Conservation (phyloP, 2,888 invertebrate species). For the Disparrhopalites patrizii region DNA sequence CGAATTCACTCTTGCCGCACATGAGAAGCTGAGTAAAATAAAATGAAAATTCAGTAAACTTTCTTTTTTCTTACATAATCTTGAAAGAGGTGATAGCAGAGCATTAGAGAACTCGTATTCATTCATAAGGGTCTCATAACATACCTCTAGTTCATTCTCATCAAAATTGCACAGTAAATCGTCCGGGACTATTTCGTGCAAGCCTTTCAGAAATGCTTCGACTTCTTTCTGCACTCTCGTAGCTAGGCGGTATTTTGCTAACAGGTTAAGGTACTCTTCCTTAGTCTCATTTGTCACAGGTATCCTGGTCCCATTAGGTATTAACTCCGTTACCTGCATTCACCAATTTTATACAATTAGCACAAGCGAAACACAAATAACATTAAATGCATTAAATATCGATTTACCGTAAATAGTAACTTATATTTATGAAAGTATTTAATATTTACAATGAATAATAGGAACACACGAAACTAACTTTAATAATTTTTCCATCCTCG, state of each 20-base stretch:
- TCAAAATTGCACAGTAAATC: slow-evolving; percentile 89
- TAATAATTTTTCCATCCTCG: slow-evolving; percentile 66
- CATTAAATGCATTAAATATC: too few species aligned
- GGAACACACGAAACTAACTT: slow-evolving; percentile 58
- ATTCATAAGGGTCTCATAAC: slow-evolving; percentile 34
- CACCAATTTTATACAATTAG: slow-evolving; percentile 3
- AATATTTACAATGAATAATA: not conserved
- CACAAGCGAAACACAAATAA: too few species aligned
- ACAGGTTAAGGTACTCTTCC: slow-evolving; percentile 75
- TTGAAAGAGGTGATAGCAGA: too few species aligned
- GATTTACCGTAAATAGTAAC: too few species aligned
- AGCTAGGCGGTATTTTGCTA: slow-evolving; percentile 82
- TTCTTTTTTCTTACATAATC: too few species aligned
- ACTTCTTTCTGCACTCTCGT: slow-evolving; percentile 76
- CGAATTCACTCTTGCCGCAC: slow-evolving; percentile 90
- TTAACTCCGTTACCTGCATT: slow-evolving; percentile 66
- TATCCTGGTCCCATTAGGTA: slow-evolving; percentile 74
- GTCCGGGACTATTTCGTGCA: slow-evolving; percentile 85
- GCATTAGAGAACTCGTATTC: not conserved
- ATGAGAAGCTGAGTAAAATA: slow-evolving; percentile 67
- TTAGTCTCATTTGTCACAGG: slow-evolving; percentile 70
- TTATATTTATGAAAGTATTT: too few species aligned
- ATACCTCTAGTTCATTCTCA: slow-evolving; percentile 90
- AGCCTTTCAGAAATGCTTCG: slow-evolving; percentile 81
- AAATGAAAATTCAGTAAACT: not conserved